These are phyloP conservation scores for Podargus strigoides DNA, from an alignment of 2,797 vertebrate species.

Conservation along the genomic window DNA sequence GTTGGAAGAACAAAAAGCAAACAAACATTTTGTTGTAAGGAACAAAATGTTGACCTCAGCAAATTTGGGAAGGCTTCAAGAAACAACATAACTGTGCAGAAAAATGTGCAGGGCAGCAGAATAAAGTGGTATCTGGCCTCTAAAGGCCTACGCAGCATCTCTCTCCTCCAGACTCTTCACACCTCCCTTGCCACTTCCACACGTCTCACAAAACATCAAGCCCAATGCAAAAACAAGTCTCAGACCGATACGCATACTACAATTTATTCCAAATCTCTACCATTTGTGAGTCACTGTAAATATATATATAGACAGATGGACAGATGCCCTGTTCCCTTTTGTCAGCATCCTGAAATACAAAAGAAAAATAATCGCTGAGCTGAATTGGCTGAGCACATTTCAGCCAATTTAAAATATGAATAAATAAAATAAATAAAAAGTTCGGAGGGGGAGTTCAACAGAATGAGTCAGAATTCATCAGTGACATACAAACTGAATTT, in stretches of 20 bases:
- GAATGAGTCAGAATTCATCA: not conserved
- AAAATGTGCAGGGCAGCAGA: constrained; percentile 55
- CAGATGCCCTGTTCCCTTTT: not conserved
- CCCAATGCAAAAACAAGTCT: not conserved
- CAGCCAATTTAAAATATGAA: not conserved
- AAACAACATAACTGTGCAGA: constrained; percentile 13
- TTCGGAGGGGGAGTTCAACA: not conserved
- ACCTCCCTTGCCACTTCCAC: not conserved
- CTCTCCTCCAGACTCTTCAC: not conserved
- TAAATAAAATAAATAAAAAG: not conserved
- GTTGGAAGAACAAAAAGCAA: constrained; percentile 32
- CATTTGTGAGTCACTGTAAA: not conserved
- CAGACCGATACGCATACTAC: not conserved
- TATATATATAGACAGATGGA: not conserved
- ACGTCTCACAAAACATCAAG: not conserved
- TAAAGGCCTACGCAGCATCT: not conserved
- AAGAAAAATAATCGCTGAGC: not conserved
- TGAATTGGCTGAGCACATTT: not conserved
- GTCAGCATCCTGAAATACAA: not conserved
- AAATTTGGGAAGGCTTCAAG: constrained; percentile 49
- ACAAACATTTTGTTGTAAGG: constrained; percentile 49
- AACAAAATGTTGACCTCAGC: constrained; percentile 41
- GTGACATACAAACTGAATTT: not conserved
- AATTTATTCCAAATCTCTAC: not conserved
- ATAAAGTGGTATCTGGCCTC: constrained; percentile 5